Percentiles rank a stretch among this genome's conserved stretches.
Evolutionary conservation across 2,888 invertebrate genomes (phyloP).

Genomic region (Rhamnusium bicolor): DNA sequence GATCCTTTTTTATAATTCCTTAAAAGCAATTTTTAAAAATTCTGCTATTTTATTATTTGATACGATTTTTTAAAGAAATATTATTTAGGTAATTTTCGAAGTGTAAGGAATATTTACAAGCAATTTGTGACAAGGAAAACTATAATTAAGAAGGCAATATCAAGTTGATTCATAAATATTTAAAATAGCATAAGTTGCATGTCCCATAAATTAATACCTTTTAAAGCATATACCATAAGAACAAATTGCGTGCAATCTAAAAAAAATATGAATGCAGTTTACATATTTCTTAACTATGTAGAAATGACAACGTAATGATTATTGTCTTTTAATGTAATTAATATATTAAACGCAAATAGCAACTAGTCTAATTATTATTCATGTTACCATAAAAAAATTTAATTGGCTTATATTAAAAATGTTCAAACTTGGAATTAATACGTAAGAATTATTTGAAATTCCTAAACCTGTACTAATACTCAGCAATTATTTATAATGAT

Average conservation of each 20-base stretch:
- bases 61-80: no score
- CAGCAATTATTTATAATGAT: conserved; percentile 2
- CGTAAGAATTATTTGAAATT: neutral
- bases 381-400: neutral
- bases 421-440: neutral
- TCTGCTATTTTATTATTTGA: no score
- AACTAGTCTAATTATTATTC: neutral
- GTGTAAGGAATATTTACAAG: no score
- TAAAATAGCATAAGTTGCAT: neutral
- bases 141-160: neutral
- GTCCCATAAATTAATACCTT: neutral
- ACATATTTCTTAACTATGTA: neutral
- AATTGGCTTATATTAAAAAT: neutral
- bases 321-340: neutral
- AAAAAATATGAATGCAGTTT: neutral
- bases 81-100: no score
- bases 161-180: neutral
- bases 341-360: neutral
- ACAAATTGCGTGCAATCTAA: neutral
- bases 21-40: no score
- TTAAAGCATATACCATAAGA: neutral
- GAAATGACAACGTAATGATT: neutral
- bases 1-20: no score
- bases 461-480: neutral
- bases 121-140: no score